A percentile compares a stretch with the other conserved stretches of the same genome.
Conservation (phyloP, 2,113 vertebrate species). For the Ictidomys tridecemlineatus region DNA sequence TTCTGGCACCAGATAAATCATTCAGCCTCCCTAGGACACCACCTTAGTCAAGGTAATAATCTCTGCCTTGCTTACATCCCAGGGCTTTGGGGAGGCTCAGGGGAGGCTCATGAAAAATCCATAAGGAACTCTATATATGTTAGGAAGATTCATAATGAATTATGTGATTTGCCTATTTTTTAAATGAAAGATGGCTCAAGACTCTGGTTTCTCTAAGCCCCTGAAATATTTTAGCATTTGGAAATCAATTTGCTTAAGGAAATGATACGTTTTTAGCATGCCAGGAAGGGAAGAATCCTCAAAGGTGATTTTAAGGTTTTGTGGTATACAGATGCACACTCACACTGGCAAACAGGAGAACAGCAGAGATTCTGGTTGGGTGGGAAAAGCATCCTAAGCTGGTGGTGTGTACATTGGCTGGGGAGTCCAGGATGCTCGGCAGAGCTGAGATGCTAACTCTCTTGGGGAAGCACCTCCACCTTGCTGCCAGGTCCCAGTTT, state of each 20-base stretch:
- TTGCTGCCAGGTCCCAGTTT: not conserved
- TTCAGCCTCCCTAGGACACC: not conserved
- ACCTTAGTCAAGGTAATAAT: not conserved
- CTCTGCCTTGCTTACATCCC: not conserved
- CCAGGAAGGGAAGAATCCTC: not conserved
- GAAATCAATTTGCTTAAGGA: not conserved
- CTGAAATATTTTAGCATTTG: slow-evolving; percentile 1
- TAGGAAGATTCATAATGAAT: slow-evolving; percentile 15
- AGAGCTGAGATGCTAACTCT: not conserved
- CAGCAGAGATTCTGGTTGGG: not conserved
- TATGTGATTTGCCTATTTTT: not conserved
- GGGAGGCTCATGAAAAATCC: not conserved
- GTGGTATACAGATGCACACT: not conserved
- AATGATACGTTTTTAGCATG: not conserved
- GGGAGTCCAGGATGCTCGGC: not conserved
- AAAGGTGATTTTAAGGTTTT: not conserved
- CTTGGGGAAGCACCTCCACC: not conserved
- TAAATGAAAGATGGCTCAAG: not conserved
- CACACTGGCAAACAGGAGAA: not conserved
- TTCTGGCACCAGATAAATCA: not conserved
- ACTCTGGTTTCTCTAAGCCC: not conserved
- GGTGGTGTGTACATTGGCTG: not conserved
- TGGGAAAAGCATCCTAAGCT: not conserved
- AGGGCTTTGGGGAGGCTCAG: not conserved
- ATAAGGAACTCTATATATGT: not conserved